These are phyloP conservation scores for Haplochromis burtoni DNA, from an alignment of 2,113 vertebrate genomes.

Conservation along the genomic window DNA sequence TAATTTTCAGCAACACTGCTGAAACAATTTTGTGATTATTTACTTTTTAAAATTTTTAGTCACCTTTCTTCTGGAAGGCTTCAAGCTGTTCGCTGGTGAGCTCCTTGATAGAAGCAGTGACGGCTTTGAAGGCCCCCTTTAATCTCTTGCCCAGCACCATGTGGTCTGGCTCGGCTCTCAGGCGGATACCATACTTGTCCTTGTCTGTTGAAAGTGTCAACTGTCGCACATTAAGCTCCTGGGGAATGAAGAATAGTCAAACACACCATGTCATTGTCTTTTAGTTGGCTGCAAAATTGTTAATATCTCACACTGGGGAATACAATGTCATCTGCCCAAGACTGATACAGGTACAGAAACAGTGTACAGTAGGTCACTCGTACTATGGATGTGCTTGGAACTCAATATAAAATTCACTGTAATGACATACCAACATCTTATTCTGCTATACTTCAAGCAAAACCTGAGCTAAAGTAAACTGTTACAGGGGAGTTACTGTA, in stretches of 20 bases:
- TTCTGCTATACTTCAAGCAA: background rate
- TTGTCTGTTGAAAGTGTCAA: slow-evolving; percentile 91
- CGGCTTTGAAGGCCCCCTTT: slow-evolving; percentile 86
- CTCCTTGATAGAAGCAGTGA: slow-evolving; percentile 84
- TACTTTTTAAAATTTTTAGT: background rate
- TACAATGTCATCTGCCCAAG: background rate
- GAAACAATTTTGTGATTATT: background rate
- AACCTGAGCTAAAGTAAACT: background rate
- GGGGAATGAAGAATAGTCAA: background rate
- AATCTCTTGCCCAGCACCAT: slow-evolving; percentile 94
- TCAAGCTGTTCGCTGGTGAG: slow-evolving; percentile 85
- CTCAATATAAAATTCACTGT: background rate
- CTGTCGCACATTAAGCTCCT: slow-evolving; percentile 92
- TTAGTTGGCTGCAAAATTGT: background rate
- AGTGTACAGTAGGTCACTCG: background rate
- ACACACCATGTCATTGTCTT: background rate
- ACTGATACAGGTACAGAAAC: background rate
- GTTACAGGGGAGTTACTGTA: background rate
- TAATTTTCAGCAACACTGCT: background rate
- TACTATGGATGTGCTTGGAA: background rate
- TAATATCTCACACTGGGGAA: background rate
- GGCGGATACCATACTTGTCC: slow-evolving; percentile 82
- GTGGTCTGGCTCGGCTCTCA: slow-evolving; percentile 93
- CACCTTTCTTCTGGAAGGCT: slow-evolving; percentile 83
- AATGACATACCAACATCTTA: background rate